Percentiles rank a stretch among this genome's conserved stretches.
Conservation (phyloP, 1,140 invertebrate species). For the Papilio polyxenes region DNA sequence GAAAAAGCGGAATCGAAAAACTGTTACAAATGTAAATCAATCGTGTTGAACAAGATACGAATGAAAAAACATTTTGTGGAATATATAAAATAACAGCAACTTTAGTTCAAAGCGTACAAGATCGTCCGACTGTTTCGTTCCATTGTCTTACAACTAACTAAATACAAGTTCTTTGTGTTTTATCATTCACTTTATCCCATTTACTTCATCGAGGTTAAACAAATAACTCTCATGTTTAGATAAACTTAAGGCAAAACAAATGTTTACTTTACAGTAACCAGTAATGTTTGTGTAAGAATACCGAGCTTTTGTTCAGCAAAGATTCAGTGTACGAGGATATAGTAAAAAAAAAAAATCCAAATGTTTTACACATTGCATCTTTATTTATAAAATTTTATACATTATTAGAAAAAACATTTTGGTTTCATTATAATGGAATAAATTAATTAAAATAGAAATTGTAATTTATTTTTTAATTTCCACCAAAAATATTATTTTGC, state of each 20-base stretch:
- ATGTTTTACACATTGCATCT: too few species aligned
- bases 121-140: not conserved
- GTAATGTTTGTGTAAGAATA: conserved; percentile 6
- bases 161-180: conserved; percentile 29
- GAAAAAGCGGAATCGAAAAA: not conserved
- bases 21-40: not conserved
- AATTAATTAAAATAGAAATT: too few species aligned
- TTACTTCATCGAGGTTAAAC: conserved; percentile 5
- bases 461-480: too few species aligned
- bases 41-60: conserved; percentile 6
- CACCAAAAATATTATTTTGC: too few species aligned
- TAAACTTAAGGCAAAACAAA: not conserved
- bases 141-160: conserved; percentile 25
- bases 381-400: too few species aligned
- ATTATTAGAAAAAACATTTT: too few species aligned
- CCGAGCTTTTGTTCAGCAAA: not conserved
- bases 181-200: not conserved
- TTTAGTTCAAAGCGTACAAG: conserved; percentile 14
- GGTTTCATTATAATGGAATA: too few species aligned
- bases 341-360: too few species aligned
- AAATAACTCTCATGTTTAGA: conserved; percentile 20
- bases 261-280: not conserved
- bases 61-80: not conserved
- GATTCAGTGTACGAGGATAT: not conserved
- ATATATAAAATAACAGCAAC: not conserved